Base-by-base conservation (phyloP, 2,797 vertebrate species). In the Meriones psammophilus region DNA sequence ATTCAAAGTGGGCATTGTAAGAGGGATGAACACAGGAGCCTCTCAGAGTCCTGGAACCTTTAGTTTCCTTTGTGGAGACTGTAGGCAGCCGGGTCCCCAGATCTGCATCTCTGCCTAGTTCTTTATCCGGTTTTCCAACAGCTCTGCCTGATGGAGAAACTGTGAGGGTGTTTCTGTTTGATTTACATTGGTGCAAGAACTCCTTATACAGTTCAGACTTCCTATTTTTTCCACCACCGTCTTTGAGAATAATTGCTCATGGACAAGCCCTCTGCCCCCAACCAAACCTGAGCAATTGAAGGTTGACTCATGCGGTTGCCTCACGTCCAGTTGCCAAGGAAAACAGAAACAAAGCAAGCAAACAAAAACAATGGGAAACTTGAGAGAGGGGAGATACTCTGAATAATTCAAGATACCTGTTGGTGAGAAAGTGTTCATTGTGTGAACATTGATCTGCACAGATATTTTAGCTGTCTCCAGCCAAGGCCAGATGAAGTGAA, bases 391-490 rank as follows among this genome's bases (percentile, higher is more conserved):
- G 98, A 98, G 92, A 0, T 66, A 93, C 69, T 92, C 64, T 98
- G 97, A 98, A 98, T 98, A 98, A 98, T 98, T 98, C 96, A 98
- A 96, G 93, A 94, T 58, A 71, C 95, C 97, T 92, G 96, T 79
- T 92, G 94, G 77, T 85, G 94, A 97, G 95, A 97, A 95, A 77
- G 96, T 60, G 79, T 95, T 97, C 97, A 98, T 97, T 97, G 96
- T 96, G 79, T 18, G 89, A 95, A 81, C 92, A 80, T 68, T 58
- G 86, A 96, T 74, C 89, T 30, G 88, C 39, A 68, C 50, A 76
- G 96, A 89, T 93, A 93, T 87, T 88, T 86, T 71, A n/a, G 69
- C 80, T 79, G 39, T 87, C 30, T 92, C 54, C 71, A 56, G 96
- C 78, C 93, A 69, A 50, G 42, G 74, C 20, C 2, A 0, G 74